Evolutionary conservation across 2,888 invertebrate genomes (phyloP), one percentile per base, ranked within the genome.

Genomic region (Lasioglossum vierecki): DNA sequence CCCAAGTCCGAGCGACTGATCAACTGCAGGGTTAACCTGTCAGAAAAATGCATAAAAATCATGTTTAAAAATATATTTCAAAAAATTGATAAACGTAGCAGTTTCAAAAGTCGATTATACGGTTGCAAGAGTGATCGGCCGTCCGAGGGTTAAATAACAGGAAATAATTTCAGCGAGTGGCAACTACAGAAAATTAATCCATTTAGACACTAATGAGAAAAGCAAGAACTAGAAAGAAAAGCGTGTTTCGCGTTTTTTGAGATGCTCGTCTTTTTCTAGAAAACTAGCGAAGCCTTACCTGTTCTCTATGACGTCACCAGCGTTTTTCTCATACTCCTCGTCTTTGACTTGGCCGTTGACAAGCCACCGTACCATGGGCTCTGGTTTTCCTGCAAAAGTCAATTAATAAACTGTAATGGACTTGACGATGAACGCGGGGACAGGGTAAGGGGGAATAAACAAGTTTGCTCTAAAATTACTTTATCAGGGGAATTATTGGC

Each of bases 261-360:
- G 11, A 57, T 11, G 9, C 57, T n/a, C 9, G 22, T 9, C 53
- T 3, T 9, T n/a, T 57, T 57, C 22, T 57, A 4, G n/a, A 57
- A 57, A 8, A 44, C 30, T 30, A 26, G n/a, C 13, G 26, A n/a
- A 57, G 26, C 8, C 26, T 0, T 97, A 96, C 92, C 97, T 96
- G 95, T 98, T 98, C 95, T 98, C 98, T 92, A 98, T 98, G 76
- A 98, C 98, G 95, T 98, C 98, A 35, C 98, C 98, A 13, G 97
- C 97, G 95, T 97, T 97, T 95, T 97, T 97, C 93, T 98, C 98
- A 93, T 97, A 97, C 94, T 97, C 97, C 93, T 98, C 97, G 95
- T 98, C 98, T 78, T 97, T 96, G 77, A 97, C 96, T 26, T 83
- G 90, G 49, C 98, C 98, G 95, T 98, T 98, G 76, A 98, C 97